These are phyloP conservation scores for Clarias platycephalus DNA, from an alignment of 2,797 vertebrate species.

Conservation along the genomic window DNA sequence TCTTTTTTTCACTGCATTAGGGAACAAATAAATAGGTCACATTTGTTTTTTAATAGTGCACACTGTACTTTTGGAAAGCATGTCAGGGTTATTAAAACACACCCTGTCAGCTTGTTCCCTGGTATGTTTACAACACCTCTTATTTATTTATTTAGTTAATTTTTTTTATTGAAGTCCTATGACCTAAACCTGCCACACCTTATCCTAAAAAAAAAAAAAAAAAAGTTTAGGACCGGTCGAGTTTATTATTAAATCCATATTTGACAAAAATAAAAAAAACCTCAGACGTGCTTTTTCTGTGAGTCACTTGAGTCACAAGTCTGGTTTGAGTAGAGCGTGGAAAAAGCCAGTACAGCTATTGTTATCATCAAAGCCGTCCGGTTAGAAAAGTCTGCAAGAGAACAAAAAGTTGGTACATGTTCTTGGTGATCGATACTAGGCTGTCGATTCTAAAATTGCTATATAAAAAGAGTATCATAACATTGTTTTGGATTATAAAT, in stretches of 20 bases:
- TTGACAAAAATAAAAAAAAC: neutral
- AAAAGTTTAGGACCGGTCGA: neutral
- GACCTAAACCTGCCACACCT: neutral
- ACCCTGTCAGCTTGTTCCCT: neutral
- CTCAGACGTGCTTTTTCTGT: neutral
- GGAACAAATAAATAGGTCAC: neutral
- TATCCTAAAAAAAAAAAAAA: neutral
- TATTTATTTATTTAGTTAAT: neutral
- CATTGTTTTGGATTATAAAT: neutral
- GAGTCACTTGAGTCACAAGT: slow-evolving; percentile 1
- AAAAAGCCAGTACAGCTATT: neutral
- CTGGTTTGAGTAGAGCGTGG: neutral
- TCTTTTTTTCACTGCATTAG: neutral
- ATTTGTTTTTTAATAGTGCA: neutral
- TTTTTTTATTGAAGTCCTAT: no score
- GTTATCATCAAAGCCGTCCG: neutral
- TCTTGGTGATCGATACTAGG: no score
- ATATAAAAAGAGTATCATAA: neutral
- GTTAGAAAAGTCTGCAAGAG: neutral
- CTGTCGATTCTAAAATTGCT: no score
- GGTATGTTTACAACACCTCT: neutral
- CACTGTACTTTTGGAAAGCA: neutral
- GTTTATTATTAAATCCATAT: neutral
- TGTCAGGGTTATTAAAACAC: neutral
- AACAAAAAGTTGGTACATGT: neutral